phyloP scores from a whole-genome alignment of 1,140 invertebrate species.

The Aphelenchoides avenae region DNA sequence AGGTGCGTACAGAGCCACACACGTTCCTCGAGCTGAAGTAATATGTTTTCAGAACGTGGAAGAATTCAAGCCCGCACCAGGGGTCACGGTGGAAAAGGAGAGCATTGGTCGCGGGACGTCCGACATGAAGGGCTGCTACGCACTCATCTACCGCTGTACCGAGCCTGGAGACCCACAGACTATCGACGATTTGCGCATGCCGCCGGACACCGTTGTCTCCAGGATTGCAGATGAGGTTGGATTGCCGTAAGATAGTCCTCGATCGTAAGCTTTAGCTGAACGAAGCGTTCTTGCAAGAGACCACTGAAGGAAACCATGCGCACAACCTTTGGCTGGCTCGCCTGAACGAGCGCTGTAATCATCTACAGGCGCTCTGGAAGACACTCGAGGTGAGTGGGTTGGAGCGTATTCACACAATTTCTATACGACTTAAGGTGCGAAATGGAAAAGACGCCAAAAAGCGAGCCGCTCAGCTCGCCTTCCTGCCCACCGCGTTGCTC shows the following conservation, averaged over 20 bases:
- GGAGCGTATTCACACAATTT: slow-evolving; percentile 20
- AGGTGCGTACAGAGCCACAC: slow-evolving; percentile 25
- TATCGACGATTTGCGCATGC: slow-evolving; percentile 15
- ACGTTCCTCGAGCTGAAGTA: slow-evolving; percentile 3
- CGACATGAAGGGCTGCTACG: slow-evolving; percentile 52
- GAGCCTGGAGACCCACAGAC: not conserved
- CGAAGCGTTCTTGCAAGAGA: slow-evolving; percentile 20
- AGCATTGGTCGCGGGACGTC: slow-evolving; percentile 15
- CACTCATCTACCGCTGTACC: slow-evolving; percentile 36
- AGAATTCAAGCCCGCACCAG: slow-evolving; percentile 25
- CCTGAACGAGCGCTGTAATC: slow-evolving; percentile 6
- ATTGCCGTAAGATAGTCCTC: slow-evolving; percentile 11
- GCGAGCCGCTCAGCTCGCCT: slow-evolving; percentile 32
- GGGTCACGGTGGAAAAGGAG: slow-evolving; percentile 21
- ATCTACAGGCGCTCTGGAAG: slow-evolving; percentile 15
- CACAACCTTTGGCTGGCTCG: slow-evolving; percentile 25
- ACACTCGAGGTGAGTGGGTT: slow-evolving; percentile 35
- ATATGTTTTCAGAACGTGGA: slow-evolving; percentile 29
- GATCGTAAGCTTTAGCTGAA: slow-evolving; percentile 19
- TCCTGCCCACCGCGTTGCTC: slow-evolving; percentile 39
- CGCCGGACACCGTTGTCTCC: slow-evolving; percentile 13
- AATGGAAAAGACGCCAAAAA: slow-evolving; percentile 13
- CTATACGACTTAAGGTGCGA: slow-evolving; percentile 16
- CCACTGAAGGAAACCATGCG: slow-evolving; percentile 29
- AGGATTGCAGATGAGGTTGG: slow-evolving; percentile 32